Evolutionary conservation across 2,797 vertebrate species (phyloP), one percentile per base, ranked within the genome.

Genomic region (Decapterus maruadsi): DNA sequence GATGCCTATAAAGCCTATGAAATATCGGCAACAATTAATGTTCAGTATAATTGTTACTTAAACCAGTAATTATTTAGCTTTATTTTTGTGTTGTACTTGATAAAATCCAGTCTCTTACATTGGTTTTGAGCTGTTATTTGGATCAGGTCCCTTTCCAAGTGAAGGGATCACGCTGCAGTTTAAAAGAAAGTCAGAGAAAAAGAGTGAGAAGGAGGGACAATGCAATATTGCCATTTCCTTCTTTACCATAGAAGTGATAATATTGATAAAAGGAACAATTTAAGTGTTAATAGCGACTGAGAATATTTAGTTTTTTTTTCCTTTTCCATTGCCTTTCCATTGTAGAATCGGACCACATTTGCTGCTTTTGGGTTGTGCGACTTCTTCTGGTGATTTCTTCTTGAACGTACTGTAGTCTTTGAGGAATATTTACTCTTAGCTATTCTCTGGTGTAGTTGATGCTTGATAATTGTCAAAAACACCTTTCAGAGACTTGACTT

Each of bases 161-260:
- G 93, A 92, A 93, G 82, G 92, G 90, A 92, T 92, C 85, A 92
- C 76, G 89, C 92, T 94, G 92, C 92, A 93, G 92, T 93, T 94
- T 94, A 90, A 93, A 94, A 92, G 89, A 95, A 94, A 95, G 90
- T 93, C 89, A 93, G 90, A 94, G 90, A 91, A 81, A 91, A 84
- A 89, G 85, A 93, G 78, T 89, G 82, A 93, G 85, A 91, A 87
- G 90, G 79, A 90, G 83, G 87, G 84, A 92, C 80, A 85, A 85
- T 81, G 81, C 82, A 81, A 87, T 77, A 83, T 88, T 86, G 88
- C 72, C 86, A 85, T 86, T 87, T 90, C 87, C 84, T 88, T 88
- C 84, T 68, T 80, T 80, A 76, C 50, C 77, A 75, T 69, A 62
- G n/a, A 85, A 83, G 64, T 72, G 79, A 72, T 64, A 36, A 60